Evolutionary conservation across 2,797 vertebrate genomes (phyloP).

Genomic region (Synanceia verrucosa): DNA sequence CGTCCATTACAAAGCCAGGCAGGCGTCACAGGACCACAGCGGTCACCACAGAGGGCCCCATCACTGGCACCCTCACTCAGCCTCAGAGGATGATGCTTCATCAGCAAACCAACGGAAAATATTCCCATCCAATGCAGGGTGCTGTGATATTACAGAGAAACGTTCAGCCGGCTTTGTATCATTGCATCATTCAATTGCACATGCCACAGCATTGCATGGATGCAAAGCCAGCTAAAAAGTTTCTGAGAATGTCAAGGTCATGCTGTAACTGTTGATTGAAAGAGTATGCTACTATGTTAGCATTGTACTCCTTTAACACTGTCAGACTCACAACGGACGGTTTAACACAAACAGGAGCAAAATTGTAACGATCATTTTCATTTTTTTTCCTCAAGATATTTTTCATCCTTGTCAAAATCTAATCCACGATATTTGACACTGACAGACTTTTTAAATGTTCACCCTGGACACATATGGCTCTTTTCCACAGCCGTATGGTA

Average conservation of each 20-base stretch:
- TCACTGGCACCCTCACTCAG: not conserved
- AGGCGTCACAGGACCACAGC: slow-evolving; percentile 50
- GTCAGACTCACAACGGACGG: not conserved
- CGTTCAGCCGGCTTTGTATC: not conserved
- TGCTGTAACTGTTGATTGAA: not conserved
- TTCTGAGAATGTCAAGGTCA: too few relatives aligned
- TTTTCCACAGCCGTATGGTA: too few relatives aligned
- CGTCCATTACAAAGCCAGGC: slow-evolving; percentile 74
- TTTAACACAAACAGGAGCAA: not conserved
- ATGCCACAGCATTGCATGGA: not conserved
- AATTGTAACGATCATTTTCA: too few relatives aligned
- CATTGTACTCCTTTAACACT: not conserved
- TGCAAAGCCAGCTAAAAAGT: not conserved
- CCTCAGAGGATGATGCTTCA: not conserved
- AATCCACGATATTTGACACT: too few relatives aligned
- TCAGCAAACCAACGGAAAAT: not conserved
- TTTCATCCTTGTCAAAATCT: not conserved
- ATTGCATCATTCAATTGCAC: not conserved
- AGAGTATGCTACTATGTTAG: not conserved
- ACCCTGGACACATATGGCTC: too few relatives aligned
- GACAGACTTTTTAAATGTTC: too few relatives aligned
- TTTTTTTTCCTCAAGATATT: not conserved
- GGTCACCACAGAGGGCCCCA: slow-evolving; percentile 8
- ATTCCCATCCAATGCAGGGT: not conserved
- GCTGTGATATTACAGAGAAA: not conserved